phyloP scores from a whole-genome alignment of 30 jellyfish, hydroid and myxozoan species.

The Aurelia sp. region DNA sequence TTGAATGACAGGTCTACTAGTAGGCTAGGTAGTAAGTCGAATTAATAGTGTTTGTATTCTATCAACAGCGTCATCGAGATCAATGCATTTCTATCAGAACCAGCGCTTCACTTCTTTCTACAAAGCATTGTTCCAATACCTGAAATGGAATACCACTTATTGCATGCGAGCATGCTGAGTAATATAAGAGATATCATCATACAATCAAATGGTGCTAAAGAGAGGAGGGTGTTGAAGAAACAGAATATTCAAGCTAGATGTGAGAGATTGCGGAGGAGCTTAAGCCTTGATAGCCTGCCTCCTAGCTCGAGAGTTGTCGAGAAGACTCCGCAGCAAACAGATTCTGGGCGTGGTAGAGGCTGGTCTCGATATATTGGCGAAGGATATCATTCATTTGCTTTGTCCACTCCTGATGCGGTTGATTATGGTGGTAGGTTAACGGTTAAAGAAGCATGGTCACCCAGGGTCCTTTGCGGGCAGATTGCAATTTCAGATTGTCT shows the following conservation, averaged over 20 bases:
- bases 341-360: constrained; percentile 85
- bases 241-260: constrained; percentile 41
- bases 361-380: constrained; percentile 96
- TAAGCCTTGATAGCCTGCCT: constrained; percentile 78
- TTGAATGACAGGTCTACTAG: no score
- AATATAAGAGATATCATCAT: constrained; percentile 89
- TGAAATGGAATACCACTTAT: constrained; percentile 89
- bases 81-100: constrained; percentile 93
- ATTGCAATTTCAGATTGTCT: no score
- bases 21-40: not conserved
- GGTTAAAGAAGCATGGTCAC: no score
- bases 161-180: constrained; percentile 78
- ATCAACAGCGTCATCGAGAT: constrained; percentile 85
- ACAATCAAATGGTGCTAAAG: constrained; percentile 63
- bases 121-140: constrained; percentile 84
- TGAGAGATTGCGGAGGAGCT: constrained; percentile 68
- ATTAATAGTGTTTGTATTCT: not conserved
- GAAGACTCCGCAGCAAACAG: constrained; percentile 27
- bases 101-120: constrained; percentile 94
- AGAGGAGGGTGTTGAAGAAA: constrained; percentile 59
- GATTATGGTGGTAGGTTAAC: constrained; percentile 55
- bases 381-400: constrained; percentile 76
- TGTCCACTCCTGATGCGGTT: constrained; percentile 34
- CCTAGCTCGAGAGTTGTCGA: constrained; percentile 33
- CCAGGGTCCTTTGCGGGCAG: no score